A percentile compares a stretch with the other conserved stretches of the same genome.
Evolutionary conservation across 2,113 vertebrate species (phyloP).

Genomic region (Odobenus rosmarus): DNA sequence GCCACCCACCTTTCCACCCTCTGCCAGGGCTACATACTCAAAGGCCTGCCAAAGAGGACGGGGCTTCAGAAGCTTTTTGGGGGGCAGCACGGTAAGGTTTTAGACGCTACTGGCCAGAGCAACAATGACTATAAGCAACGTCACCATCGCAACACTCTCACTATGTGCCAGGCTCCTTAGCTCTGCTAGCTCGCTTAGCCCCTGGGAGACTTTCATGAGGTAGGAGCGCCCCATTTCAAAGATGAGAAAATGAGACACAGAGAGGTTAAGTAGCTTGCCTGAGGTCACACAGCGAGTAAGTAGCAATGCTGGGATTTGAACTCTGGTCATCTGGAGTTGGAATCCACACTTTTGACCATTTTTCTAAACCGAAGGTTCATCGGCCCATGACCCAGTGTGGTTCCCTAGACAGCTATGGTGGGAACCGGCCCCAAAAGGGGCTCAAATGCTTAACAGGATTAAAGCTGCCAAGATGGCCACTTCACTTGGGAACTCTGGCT

Average conservation of each 20-base stretch:
- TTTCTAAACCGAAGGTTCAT: background rate
- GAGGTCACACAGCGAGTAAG: background rate
- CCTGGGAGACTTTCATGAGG: accelerated
- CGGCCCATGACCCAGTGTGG: background rate
- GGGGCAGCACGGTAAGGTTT: accelerated
- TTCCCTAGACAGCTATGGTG: background rate
- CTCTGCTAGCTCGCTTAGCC: background rate
- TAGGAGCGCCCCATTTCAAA: background rate
- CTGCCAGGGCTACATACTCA: background rate
- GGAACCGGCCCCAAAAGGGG: background rate
- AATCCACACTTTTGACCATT: background rate
- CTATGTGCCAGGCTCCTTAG: background rate
- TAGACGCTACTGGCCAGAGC: background rate
- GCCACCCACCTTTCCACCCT: background rate
- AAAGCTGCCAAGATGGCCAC: background rate
- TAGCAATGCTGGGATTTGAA: background rate
- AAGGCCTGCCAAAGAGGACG: background rate
- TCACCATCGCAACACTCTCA: accelerated
- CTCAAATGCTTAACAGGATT: background rate
- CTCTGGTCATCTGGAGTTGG: background rate
- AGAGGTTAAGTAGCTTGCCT: background rate
- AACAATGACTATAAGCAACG: accelerated
- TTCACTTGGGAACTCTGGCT: background rate
- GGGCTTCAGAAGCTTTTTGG: background rate
- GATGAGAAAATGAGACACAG: background rate